Base-by-base conservation (phyloP, 2,888 invertebrate genomes). In the Apotomis turbidana region DNA sequence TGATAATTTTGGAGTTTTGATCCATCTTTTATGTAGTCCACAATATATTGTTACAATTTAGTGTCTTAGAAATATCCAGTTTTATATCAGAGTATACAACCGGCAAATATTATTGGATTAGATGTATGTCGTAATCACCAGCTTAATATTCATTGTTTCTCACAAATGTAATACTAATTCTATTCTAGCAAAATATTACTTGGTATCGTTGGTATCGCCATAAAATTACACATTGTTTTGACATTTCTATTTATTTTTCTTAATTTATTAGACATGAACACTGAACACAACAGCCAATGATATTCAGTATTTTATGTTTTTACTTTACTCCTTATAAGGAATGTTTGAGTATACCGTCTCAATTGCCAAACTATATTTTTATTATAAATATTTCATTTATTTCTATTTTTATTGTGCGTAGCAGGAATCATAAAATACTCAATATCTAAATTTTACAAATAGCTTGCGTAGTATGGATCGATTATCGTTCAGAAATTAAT, bases 11-110 rank as follows among this genome's bases (percentile, higher is more conserved):
- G 2, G 62, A 51, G 57, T 51, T 74, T 63, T 79, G 58, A 13
- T 78, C 80, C 80, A 79, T 80, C 70, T 62, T 72, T 59, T 51
- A 10, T 46, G 1, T 12, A 44, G 5, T 5, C 12, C 38, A 38
- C 5, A 38, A 13, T 27, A 27, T 61, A 68, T 63, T 74, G 70
- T 70, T 61, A 8, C 12, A 41, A 15, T 8, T 12, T 4, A 36
- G 44, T 64, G 15, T 8, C 5, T 38, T 5, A n/a, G 52, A 13
- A 1, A 41, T 10, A 13, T 4, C 38, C 38, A 10, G 9, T 52
- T 38, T 1, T 15, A 15, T 9, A 64, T 8, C 2, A 27, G 27
- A 27, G 5, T 38, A 12, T 41, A 6, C 12, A 27, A 15, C 6
- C 5, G 3, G 46, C 3, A n/a, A 27, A 36, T 46, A n/a, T 4